phyloP scores from a whole-genome alignment of 2,113 vertebrate species.

The Brienomyrus brachyistius region DNA sequence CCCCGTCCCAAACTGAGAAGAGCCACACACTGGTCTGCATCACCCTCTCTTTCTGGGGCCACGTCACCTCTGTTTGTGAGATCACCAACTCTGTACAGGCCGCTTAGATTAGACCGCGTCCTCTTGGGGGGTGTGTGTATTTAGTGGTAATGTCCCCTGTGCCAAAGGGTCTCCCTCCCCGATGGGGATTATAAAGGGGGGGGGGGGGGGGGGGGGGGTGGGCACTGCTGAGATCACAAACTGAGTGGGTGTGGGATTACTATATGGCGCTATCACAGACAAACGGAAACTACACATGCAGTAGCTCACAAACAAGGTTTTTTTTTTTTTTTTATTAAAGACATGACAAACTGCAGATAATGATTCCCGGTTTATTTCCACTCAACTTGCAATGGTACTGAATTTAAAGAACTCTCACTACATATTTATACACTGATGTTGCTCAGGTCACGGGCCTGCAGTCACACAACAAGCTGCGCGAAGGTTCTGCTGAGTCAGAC shows the following conservation, averaged over 20 bases:
- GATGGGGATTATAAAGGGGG: neutral
- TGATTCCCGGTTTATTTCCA: neutral
- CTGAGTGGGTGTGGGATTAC: neutral
- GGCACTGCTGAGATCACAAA: neutral
- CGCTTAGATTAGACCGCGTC: neutral
- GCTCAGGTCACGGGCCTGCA: neutral
- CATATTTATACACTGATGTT: neutral
- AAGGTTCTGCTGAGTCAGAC: neutral
- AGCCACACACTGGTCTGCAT: neutral
- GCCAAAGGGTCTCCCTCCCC: neutral
- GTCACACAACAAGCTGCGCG: neutral
- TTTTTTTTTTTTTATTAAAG: neutral
- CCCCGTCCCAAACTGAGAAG: neutral
- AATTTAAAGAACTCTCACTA: neutral
- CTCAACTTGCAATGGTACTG: neutral
- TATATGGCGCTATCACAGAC: neutral
- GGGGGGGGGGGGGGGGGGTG: too few relatives aligned
- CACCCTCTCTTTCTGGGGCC: neutral
- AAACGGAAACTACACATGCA: neutral
- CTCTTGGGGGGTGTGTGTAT: neutral
- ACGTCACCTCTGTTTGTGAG: neutral
- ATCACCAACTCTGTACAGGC: neutral
- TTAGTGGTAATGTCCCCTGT: neutral
- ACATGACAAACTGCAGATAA: neutral
- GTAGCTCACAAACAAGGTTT: neutral